Evolutionary conservation across 1,140 invertebrate genomes (phyloP).

Genomic region (Stegodyphus dumicola): DNA sequence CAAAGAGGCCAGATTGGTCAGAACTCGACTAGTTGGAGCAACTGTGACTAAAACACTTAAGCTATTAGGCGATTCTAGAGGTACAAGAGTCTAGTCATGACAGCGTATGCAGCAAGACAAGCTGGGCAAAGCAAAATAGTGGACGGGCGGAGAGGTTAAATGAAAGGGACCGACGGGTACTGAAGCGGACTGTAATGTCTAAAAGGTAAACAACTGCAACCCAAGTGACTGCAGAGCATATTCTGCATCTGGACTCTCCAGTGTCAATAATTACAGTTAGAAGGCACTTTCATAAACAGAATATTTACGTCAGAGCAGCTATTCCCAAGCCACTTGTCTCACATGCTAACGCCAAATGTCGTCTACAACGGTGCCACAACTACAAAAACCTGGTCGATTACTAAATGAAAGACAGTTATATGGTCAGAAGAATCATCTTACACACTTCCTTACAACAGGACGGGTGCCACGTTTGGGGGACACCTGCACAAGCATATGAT

Average conservation of each 20-base stretch:
- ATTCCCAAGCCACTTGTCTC: slow-evolving; percentile 10
- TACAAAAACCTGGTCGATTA: background rate
- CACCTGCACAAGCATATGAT: background rate
- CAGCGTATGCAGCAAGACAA: background rate
- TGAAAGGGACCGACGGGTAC: background rate
- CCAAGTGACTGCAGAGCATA: background rate
- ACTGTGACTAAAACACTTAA: background rate
- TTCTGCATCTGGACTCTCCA: background rate
- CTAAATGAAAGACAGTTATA: background rate
- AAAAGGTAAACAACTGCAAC: slow-evolving; percentile 9
- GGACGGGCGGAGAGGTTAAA: background rate
- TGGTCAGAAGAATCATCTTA: background rate
- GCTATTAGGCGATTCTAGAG: background rate
- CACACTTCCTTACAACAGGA: background rate
- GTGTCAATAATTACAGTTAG: slow-evolving; percentile 1
- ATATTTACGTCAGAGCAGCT: background rate
- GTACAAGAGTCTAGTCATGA: slow-evolving; percentile 1
- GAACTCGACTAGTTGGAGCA: slow-evolving; percentile 5
- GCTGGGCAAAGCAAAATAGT: background rate
- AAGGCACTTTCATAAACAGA: slow-evolving; percentile 1
- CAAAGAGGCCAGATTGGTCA: slow-evolving; percentile 7
- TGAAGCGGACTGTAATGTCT: slow-evolving; percentile 7
- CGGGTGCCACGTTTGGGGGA: background rate
- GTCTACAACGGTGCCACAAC: background rate
- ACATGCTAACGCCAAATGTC: background rate